Evolutionary conservation across 2,888 invertebrate genomes (phyloP).

Genomic region (Leistus spinibarbis): DNA sequence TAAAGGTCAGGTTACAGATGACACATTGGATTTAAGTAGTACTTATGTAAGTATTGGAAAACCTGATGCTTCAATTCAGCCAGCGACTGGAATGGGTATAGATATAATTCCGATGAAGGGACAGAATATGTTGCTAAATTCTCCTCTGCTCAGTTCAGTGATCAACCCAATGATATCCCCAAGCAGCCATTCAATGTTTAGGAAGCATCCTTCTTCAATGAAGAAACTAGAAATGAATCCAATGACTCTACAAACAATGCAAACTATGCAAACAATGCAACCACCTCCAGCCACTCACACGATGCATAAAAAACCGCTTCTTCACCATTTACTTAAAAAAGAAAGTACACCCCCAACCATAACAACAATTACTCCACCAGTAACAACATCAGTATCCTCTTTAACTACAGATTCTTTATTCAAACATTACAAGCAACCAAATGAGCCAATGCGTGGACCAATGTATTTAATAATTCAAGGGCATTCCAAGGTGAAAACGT

Average conservation of each 20-base stretch:
- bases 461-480: slow-evolving; percentile 83
- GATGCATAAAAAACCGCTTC: slow-evolving; percentile 42
- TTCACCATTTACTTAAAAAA: slow-evolving; percentile 44
- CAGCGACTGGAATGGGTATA: slow-evolving; percentile 48
- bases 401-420: slow-evolving; percentile 67
- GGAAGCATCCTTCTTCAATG: slow-evolving; percentile 36
- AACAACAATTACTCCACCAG: slow-evolving; percentile 57
- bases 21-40: slow-evolving; percentile 53
- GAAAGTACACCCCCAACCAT: slow-evolving; percentile 42
- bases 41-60: slow-evolving; percentile 58
- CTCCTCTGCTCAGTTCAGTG: slow-evolving; percentile 44
- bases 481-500: slow-evolving; percentile 85
- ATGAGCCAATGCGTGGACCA: slow-evolving; percentile 65
- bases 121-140: slow-evolving; percentile 43
- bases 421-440: slow-evolving; percentile 67
- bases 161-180: slow-evolving; percentile 40
- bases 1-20: slow-evolving; percentile 56
- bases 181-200: slow-evolving; percentile 41
- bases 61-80: slow-evolving; percentile 56
- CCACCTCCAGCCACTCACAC: slow-evolving; percentile 59
- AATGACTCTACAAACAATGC: slow-evolving; percentile 60
- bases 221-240: slow-evolving; percentile 41
- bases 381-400: slow-evolving; percentile 60
- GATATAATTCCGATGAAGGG: slow-evolving; percentile 35
- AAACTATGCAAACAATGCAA: slow-evolving; percentile 67